phyloP scores from a whole-genome alignment of 2,888 invertebrate genomes.

The Meiosimyza platycephala region DNA sequence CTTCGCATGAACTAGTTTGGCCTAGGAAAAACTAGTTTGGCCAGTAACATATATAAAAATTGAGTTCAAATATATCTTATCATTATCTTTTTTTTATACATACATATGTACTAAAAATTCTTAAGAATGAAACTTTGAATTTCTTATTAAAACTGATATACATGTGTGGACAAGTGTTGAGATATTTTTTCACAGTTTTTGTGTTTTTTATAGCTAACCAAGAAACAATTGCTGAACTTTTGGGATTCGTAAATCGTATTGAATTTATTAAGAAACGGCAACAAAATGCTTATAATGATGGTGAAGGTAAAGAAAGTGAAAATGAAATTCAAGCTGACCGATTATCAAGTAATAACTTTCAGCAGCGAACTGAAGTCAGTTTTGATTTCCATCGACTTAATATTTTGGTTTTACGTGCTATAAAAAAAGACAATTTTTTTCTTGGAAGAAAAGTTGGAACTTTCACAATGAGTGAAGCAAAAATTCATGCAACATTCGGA shows the following conservation, averaged over 20 bases:
- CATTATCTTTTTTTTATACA: too few species aligned
- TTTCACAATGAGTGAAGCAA: conserved; percentile 90
- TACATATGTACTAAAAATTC: too few species aligned
- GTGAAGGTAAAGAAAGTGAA: conserved; percentile 43
- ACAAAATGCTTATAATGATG: conserved; percentile 42
- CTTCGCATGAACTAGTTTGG: too few species aligned
- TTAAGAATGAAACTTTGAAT: too few species aligned
- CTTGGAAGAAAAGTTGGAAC: conserved; percentile 92
- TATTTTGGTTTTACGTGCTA: conserved; percentile 84
- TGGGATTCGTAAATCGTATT: conserved; percentile 87
- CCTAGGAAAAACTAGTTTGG: too few species aligned
- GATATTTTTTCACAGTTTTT: background rate
- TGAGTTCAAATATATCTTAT: too few species aligned
- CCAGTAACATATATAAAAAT: too few species aligned
- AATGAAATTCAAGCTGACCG: background rate
- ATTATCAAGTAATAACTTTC: background rate
- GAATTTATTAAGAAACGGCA: conserved; percentile 67
- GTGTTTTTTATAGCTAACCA: conserved; percentile 79
- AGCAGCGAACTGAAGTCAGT: conserved; percentile 80
- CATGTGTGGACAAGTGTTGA: too few species aligned
- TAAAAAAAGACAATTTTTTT: conserved; percentile 77
- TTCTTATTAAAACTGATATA: too few species aligned
- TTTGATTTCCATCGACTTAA: conserved; percentile 95
- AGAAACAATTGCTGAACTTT: conserved; percentile 92
- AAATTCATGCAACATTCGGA: conserved; percentile 82